These are phyloP conservation scores for Spea hammondii DNA, from an alignment of 2,797 vertebrate genomes.

Conservation along the genomic window DNA sequence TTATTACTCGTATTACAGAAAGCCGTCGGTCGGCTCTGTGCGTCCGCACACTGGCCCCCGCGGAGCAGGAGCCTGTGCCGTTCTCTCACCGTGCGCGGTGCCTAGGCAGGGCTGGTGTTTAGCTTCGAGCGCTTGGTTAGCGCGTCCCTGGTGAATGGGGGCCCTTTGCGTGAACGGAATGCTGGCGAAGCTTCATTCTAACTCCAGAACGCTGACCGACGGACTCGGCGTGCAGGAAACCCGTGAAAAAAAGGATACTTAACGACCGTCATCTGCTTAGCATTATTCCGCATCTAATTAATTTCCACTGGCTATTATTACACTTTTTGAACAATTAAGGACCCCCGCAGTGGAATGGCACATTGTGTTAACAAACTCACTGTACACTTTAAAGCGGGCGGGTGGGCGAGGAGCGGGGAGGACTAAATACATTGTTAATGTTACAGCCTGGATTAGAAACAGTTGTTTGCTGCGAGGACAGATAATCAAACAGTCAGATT, in stretches of 20 bases:
- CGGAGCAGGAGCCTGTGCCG: too few species aligned
- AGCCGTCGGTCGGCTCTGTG: too few species aligned
- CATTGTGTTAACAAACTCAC: conserved; percentile 13
- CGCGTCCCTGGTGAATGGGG: too few species aligned
- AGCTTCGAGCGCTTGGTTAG: too few species aligned
- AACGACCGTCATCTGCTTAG: neutral
- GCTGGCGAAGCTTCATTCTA: too few species aligned
- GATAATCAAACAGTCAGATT: conserved; percentile 29
- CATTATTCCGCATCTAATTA: neutral
- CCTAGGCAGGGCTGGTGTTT: too few species aligned
- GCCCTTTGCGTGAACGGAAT: too few species aligned
- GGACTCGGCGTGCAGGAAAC: neutral
- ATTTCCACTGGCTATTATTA: conserved; percentile 2
- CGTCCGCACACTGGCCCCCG: too few species aligned
- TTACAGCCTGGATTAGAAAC: conserved; percentile 18
- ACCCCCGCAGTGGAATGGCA: neutral
- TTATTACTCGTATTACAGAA: too few species aligned
- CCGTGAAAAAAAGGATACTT: neutral
- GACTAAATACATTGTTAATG: neutral
- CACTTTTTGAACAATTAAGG: neutral
- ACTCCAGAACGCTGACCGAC: too few species aligned
- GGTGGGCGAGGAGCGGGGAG: neutral
- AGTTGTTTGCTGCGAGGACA: conserved; percentile 25
- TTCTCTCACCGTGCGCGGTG: too few species aligned
- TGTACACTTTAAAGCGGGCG: neutral